Percentiles rank a stretch among this genome's conserved stretches.
Conservation (phyloP, 2,113 vertebrate genomes). For the Camelus dromedarius region DNA sequence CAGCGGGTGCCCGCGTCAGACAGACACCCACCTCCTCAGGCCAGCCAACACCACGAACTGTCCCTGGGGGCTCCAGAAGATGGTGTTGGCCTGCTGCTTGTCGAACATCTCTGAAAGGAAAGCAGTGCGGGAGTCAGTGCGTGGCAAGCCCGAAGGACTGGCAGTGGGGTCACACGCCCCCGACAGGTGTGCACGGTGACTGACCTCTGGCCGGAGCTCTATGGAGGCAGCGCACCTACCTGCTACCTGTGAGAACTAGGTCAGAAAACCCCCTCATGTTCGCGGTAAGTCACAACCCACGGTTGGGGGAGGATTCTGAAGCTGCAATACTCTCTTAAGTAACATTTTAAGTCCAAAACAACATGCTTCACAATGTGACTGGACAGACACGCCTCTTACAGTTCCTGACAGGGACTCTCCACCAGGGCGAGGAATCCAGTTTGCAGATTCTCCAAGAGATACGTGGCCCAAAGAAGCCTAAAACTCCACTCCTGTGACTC, state of each 20-base stretch:
- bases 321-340: rapidly evolving
- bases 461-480: rapidly evolving
- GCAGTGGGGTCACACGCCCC: no score
- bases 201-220: no score
- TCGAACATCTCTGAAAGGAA: slow-evolving; percentile 94
- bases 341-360: rapidly evolving
- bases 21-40: slow-evolving; percentile 93
- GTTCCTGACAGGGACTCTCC: rapidly evolving
- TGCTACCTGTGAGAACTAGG: not conserved
- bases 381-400: no score
- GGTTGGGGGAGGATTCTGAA: no score
- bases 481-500: no score
- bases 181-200: rapidly evolving
- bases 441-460: not conserved
- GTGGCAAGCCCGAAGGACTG: rapidly evolving
- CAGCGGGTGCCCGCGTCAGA: rapidly evolving
- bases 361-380: rapidly evolving
- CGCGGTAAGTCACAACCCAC: not conserved
- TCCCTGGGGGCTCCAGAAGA: slow-evolving; percentile 99
- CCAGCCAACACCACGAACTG: slow-evolving; percentile 98
- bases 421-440: not conserved
- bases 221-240: rapidly evolving
- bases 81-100: slow-evolving; percentile 99
- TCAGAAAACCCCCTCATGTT: not conserved
- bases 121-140: rapidly evolving